These are phyloP conservation scores for Parauchenoglanis punctatus DNA, from an alignment of 2,797 vertebrate species.

Conservation along the genomic window DNA sequence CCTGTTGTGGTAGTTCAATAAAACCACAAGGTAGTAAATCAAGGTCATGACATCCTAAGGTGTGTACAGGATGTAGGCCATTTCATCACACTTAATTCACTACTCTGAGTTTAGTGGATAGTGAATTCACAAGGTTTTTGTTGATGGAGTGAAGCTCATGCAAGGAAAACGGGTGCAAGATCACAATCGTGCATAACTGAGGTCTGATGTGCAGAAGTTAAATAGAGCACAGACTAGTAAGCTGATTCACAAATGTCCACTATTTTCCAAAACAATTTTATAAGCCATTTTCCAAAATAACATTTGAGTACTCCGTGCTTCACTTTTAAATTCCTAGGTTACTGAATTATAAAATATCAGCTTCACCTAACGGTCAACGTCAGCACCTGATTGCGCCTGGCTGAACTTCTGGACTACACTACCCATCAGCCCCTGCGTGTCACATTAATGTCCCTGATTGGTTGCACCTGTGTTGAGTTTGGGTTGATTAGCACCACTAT, in stretches of 20 bases:
- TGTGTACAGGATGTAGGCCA: background rate
- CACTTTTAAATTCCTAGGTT: background rate
- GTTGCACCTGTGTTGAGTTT: too few relatives aligned
- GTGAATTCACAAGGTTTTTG: background rate
- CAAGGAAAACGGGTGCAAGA: background rate
- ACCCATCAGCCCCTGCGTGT: too few relatives aligned
- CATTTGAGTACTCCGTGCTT: background rate
- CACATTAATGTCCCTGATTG: too few relatives aligned
- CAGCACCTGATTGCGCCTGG: too few relatives aligned
- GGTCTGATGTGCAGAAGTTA: background rate
- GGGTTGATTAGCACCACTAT: too few relatives aligned
- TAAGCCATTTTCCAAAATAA: background rate
- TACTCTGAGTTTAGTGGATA: too few relatives aligned
- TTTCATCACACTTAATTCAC: background rate
- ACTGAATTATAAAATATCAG: background rate
- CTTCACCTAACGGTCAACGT: background rate
- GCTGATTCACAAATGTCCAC: background rate
- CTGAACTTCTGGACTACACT: too few relatives aligned
- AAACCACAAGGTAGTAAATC: background rate
- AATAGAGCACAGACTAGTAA: background rate
- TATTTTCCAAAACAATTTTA: background rate
- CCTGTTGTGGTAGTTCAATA: background rate
- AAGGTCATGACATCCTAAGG: background rate
- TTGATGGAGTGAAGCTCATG: background rate
- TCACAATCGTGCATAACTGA: background rate